Evolutionary conservation across 2,113 vertebrate genomes (phyloP), one percentile per base, ranked within the genome.

Genomic region (Cygnus buccinator): DNA sequence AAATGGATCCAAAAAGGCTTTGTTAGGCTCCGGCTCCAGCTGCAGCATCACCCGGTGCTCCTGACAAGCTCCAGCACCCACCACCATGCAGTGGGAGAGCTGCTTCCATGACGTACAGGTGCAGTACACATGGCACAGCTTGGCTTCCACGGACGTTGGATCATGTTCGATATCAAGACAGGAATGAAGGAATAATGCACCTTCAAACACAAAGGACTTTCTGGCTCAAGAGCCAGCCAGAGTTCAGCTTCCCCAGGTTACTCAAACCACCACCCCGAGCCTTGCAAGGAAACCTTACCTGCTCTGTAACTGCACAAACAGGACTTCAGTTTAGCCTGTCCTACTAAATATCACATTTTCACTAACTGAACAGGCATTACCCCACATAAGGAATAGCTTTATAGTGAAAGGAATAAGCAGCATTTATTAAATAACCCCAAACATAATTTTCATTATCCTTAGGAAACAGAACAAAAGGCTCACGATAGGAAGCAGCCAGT

Each of bases 71-170:
- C 50, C 3, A 3, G 52, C 9, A 0, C 1, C 17, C 1, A 6
- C 1, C 28, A 29, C 25, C 37, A 75, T 5, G 14, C 41, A 59
- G 52, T 2, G 3, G 10, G 65, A 76, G 37, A 19, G 16, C 13
- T 41, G 62, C n/a, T 63, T 37, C 43, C 11, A 59, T 0, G 0
- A 44, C 0, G 3, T 8, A 3, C 18, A 57, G 35, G n/a, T 79
- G 20, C 84, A 31, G 44, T 33, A 57, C 25, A 31, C 50, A 46
- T 74, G 63, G 35, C 65, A 62, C 41, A 74, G 43, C 33, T 10
- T 59, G 58, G 74, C 22, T 77, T 67, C 72, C 31, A 13, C 44
- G 57, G 61, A 18, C 29, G 16, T 13, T 35, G 48, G 55, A 28
- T 66, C 54, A 43, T 1, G 6, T 39, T n/a, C 0, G 15, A 8